Base-by-base conservation (phyloP, 2,888 invertebrate genomes). In the Napeogenes inachia region DNA sequence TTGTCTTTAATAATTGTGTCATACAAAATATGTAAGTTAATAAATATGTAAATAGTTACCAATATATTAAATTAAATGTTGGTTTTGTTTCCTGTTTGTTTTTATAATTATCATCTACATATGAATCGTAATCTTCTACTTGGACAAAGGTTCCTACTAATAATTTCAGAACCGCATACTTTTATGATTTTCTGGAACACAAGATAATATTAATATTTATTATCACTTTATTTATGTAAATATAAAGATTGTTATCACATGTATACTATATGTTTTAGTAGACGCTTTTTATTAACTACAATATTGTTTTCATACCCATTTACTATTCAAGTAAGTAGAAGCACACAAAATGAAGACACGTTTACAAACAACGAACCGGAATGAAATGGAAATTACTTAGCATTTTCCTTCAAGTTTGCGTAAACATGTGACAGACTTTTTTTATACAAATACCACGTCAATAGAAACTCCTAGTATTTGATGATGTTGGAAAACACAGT, bases 361-460 rank as follows among this genome's bases (percentile, higher is more conserved):
- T 68, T 66, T 61, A 63, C 64, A 64, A 66, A 66, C 64, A 67
- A 66, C 59, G 68, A 66, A 66, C 59, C 64, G 68, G 65, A 68
- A 68, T 61, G 61, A 67, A 62, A 68, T 67, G 59, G 71, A 72
- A 75, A 75, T 73, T 73, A 67, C 35, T 35, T 69, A 67, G 66
- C 65, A 66, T 74, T 73, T 74, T 74, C 75, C 76, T 79, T 75
- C 72, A 78, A 74, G 74, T 75, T 79, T 76, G 75, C 73, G 74
- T 61, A 73, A 74, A 75, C 80, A 76, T 73, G 77, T 76, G 79
- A 81, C 81, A 76, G 76, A 77, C 70, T 65, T 61, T 65, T 66
- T 66, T 65, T 79, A 78, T 80, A 81, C 76, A 73, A 78, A 83
- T 82, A 79, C 73, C 68, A 65, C 61, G 69, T 84, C 82, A 85